phyloP scores from a whole-genome alignment of 2,113 vertebrate genomes.

The Chascanopsetta lugubris region DNA sequence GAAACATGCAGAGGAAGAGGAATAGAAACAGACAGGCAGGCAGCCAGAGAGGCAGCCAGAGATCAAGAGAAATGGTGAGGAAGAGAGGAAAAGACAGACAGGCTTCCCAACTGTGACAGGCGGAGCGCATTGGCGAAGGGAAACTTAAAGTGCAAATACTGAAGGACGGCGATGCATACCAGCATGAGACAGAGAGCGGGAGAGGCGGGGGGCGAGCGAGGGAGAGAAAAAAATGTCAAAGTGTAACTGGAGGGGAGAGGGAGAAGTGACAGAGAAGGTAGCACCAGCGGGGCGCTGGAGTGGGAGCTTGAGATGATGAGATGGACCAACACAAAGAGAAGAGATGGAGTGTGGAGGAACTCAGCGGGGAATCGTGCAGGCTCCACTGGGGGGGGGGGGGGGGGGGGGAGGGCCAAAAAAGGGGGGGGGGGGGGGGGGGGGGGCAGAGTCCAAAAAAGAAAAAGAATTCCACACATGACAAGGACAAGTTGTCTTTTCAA shows the following conservation, averaged over 20 bases:
- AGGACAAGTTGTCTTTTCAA: slow-evolving; percentile 58
- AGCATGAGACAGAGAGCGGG: slow-evolving; percentile 16
- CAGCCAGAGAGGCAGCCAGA: slow-evolving; percentile 34
- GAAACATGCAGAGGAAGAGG: slow-evolving; percentile 27
- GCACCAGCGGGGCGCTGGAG: slow-evolving; percentile 12
- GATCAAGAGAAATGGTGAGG: slow-evolving; percentile 47
- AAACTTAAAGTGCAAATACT: slow-evolving; percentile 49
- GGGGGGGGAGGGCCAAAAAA: no score
- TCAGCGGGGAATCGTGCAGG: slow-evolving; percentile 51
- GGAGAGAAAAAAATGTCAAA: slow-evolving; percentile 36
- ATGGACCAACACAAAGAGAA: slow-evolving; percentile 24
- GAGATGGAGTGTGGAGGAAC: slow-evolving; percentile 38
- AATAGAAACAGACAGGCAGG: slow-evolving; percentile 39
- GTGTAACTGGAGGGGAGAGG: slow-evolving; percentile 45
- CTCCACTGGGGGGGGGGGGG: no score
- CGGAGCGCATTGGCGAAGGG: slow-evolving; percentile 22
- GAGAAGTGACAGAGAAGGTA: slow-evolving; percentile 39
- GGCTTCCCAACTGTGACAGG: slow-evolving; percentile 48
- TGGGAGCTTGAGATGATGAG: slow-evolving; percentile 46
- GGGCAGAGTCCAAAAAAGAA: slow-evolving; percentile 45
- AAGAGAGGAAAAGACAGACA: slow-evolving; percentile 47
- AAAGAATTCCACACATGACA: slow-evolving; percentile 47
- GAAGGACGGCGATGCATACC: slow-evolving; percentile 41
- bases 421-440: no score
- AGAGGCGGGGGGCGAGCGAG: slow-evolving; percentile 1